Evolutionary conservation across 1,140 invertebrate genomes (phyloP).

Genomic region (Helicorthomorpha holstii): DNA sequence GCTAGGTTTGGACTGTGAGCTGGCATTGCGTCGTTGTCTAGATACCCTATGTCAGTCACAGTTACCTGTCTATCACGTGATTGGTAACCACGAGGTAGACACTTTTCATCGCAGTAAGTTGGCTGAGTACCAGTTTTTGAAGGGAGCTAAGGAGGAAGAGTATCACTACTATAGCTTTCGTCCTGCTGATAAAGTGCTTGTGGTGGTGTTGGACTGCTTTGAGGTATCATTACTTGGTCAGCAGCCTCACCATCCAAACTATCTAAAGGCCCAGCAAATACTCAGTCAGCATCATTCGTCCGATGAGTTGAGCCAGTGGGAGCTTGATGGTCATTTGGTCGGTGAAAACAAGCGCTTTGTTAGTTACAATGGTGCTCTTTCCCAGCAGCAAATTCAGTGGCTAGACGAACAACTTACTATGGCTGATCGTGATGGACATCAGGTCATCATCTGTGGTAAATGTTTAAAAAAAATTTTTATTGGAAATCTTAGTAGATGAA

Average conservation of each 20-base stretch:
- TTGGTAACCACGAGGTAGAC: conserved; percentile 29
- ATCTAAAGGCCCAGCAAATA: conserved; percentile 14
- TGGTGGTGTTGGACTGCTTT: conserved; percentile 24
- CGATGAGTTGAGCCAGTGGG: conserved; percentile 19
- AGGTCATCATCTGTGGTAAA: conserved; percentile 17
- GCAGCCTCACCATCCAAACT: conserved; percentile 11
- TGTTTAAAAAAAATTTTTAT: conserved; percentile 10
- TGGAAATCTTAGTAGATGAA: background rate
- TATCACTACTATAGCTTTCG: conserved; percentile 20
- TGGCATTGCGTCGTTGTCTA: too few species aligned
- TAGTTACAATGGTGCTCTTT: conserved; percentile 23
- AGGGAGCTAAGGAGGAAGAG: conserved; percentile 5
- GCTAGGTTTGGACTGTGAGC: too few species aligned
- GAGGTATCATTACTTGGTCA: conserved; percentile 22
- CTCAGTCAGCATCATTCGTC: conserved; percentile 18
- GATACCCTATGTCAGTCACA: too few species aligned
- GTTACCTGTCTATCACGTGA: conserved; percentile 21
- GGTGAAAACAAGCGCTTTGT: conserved; percentile 19
- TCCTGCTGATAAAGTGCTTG: conserved; percentile 15
- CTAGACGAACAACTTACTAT: conserved; percentile 16
- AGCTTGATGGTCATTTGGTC: conserved; percentile 13
- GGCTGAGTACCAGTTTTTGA: conserved; percentile 13
- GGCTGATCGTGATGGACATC: conserved; percentile 13
- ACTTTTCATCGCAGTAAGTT: conserved; percentile 22
- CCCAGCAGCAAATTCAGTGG: conserved; percentile 22